A percentile compares a stretch with the other conserved stretches of the same genome.
Evolutionary conservation across 2,113 vertebrate genomes (phyloP).

Genomic region (Zosterops pallidus): DNA sequence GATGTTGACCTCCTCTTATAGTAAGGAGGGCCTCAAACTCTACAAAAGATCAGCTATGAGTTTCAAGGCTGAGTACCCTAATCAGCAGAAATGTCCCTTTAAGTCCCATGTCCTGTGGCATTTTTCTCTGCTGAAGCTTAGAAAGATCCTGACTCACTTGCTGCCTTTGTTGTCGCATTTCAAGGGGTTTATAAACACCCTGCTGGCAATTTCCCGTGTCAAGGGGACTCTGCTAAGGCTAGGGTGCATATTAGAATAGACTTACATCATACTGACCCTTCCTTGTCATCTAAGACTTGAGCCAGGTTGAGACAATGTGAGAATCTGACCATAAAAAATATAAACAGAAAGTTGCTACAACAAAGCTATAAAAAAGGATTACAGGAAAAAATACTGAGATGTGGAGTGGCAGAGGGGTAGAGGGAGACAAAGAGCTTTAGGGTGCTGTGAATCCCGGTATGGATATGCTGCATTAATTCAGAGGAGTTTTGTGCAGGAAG

Average conservation of each 20-base stretch:
- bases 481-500: not conserved
- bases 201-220: not conserved
- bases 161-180: not conserved
- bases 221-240: not conserved
- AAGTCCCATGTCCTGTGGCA: not conserved
- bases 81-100: not conserved
- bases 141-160: not conserved
- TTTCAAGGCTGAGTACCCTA: not conserved
- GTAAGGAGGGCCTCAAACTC: not conserved
- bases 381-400: not conserved
- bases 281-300: not conserved
- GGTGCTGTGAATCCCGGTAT: not conserved
- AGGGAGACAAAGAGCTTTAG: not conserved
- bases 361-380: not conserved
- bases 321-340: not conserved
- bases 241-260: not conserved
- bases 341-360: not conserved
- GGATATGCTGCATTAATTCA: not conserved
- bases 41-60: not conserved
- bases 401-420: not conserved
- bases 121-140: not conserved
- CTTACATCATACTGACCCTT: not conserved
- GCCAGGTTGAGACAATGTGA: not conserved
- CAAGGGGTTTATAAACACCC: not conserved
- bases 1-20: not conserved